phyloP scores from a whole-genome alignment of 2,797 vertebrate species.

The Chlorospingus flavigularis region DNA sequence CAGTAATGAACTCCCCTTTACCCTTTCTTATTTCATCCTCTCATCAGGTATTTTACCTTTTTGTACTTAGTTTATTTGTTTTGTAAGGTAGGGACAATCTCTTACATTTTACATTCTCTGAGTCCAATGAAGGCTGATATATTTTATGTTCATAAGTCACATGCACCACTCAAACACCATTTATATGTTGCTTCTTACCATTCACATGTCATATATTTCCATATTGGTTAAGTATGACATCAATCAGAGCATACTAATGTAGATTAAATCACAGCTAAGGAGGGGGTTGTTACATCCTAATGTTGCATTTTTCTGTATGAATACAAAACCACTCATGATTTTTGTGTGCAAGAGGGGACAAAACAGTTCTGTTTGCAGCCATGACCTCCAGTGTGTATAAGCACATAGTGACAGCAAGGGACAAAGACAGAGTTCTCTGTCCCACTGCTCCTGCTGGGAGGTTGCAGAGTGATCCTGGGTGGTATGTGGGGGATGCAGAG shows the following conservation, averaged over 20 bases:
- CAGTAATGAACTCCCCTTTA: not conserved
- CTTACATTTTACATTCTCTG: not conserved
- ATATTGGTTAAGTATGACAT: not conserved
- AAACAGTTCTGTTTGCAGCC: not conserved
- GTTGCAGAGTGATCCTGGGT: accelerated
- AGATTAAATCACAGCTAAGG: not conserved
- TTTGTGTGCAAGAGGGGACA: not conserved
- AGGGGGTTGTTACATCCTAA: not conserved
- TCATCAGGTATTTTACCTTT: not conserved
- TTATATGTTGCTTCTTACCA: not conserved
- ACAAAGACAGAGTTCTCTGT: not conserved
- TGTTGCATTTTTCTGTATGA: not conserved
- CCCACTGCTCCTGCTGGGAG: not conserved
- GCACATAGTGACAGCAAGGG: accelerated
- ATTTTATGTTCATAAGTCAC: not conserved
- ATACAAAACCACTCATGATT: not conserved
- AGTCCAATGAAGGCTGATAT: not conserved
- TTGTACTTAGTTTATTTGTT: not conserved
- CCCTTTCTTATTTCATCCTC: not conserved
- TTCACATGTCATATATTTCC: not conserved
- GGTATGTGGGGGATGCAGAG: not conserved
- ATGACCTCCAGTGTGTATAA: accelerated
- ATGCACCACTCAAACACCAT: not conserved
- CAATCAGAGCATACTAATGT: not conserved
- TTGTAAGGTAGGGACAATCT: not conserved